Percentiles rank a stretch among this genome's conserved stretches.
Conservation (phyloP, 2,797 vertebrate genomes). For the Gymnothorax javanicus region DNA sequence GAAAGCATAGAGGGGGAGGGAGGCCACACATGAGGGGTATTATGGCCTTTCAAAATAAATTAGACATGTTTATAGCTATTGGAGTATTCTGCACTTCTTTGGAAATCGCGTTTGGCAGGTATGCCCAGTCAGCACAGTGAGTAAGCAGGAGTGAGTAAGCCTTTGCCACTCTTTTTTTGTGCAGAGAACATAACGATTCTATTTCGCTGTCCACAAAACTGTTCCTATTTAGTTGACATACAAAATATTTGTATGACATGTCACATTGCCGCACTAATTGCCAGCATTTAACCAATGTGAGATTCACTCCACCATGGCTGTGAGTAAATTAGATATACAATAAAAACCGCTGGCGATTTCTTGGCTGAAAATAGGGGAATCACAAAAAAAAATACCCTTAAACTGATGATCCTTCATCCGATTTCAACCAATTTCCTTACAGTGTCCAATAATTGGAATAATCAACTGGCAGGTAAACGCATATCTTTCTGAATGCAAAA, state of each 20-base stretch:
- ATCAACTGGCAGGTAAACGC: too few relatives aligned
- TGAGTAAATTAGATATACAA: not conserved
- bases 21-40: slow-evolving; percentile 1
- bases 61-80: slow-evolving; percentile 1
- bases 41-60: slow-evolving; percentile 18
- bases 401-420: too few relatives aligned
- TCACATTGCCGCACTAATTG: not conserved
- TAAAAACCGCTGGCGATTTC: not conserved
- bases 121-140: not conserved
- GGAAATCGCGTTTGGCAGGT: not conserved
- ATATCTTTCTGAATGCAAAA: too few relatives aligned
- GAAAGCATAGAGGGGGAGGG: not conserved
- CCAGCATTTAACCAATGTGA: not conserved
- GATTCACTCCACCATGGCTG: not conserved
- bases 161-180: not conserved
- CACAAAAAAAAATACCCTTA: too few relatives aligned
- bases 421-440: too few relatives aligned
- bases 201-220: not conserved
- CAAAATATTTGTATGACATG: not conserved
- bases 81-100: slow-evolving; percentile 1
- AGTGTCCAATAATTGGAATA: too few relatives aligned
- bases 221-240: not conserved
- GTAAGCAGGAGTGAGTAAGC: not conserved
- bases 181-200: not conserved
- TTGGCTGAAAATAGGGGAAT: too few relatives aligned